Conservation (phyloP, 1,140 invertebrate genomes). For the Tigriopus japonicus region DNA sequence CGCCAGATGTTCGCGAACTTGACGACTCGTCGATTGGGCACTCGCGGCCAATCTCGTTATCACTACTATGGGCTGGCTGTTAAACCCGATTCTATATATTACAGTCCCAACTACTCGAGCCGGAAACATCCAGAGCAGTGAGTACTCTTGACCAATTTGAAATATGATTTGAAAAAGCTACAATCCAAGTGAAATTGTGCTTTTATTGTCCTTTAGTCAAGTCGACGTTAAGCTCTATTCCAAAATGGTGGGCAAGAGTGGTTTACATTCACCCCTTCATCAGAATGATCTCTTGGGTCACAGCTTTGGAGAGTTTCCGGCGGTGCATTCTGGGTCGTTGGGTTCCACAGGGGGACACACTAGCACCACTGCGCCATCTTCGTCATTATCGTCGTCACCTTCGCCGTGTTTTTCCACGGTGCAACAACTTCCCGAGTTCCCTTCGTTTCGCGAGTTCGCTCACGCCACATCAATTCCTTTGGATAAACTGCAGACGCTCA, state of each 20-base stretch:
- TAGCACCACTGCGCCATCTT: too few relatives aligned
- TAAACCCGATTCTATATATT: constrained; percentile 29
- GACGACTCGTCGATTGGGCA: constrained; percentile 34
- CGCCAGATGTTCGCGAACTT: constrained; percentile 35
- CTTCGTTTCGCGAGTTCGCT: constrained; percentile 28
- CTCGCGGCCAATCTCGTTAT: constrained; percentile 36
- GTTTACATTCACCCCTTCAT: too few relatives aligned
- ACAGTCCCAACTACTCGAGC: constrained; percentile 32
- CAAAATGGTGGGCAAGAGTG: not conserved
- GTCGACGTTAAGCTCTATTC: not conserved
- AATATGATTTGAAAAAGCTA: not conserved
- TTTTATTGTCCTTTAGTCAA: not conserved
- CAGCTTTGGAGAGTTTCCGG: too few relatives aligned
- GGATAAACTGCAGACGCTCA: constrained; percentile 24
- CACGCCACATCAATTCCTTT: not conserved
- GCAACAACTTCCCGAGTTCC: constrained; percentile 30
- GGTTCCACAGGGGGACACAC: too few relatives aligned
- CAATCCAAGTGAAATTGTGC: not conserved
- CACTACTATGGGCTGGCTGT: constrained; percentile 37
- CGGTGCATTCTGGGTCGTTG: too few relatives aligned
- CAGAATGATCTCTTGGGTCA: too few relatives aligned
- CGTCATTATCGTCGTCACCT: not conserved
- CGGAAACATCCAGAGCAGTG: constrained; percentile 21
- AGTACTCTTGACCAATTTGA: too few relatives aligned
- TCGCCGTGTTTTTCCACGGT: not conserved